Evolutionary conservation across 2,888 invertebrate genomes (phyloP), one percentile per base, ranked within the genome.

Genomic region (Lycia hirtaria): DNA sequence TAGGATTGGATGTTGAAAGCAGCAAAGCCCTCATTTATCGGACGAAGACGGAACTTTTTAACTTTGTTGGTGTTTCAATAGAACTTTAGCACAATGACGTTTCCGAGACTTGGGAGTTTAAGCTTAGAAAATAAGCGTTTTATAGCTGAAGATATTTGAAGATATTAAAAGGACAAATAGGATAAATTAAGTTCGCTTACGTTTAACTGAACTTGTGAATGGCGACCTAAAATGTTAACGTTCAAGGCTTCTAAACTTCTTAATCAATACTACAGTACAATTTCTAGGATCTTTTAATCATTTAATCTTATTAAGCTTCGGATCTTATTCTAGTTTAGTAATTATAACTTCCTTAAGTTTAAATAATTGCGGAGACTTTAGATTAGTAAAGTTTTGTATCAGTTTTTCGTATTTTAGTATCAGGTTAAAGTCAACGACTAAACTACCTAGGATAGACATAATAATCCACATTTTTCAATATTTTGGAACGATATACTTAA

Each of bases 51-150:
- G 52, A 65, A 68, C 59, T 71, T 64, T 41, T 62, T 58, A 69
- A 73, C 67, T 69, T 73, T 66, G 66, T 65, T 60, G 58, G 60
- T 62, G 62, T 62, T 69, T 60, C 63, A 57, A 62, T 68, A 57
- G 50, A 33, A 65, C 52, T 65, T 63, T 28, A 49, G 51, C 65
- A 72, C 72, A 73, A 73, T 71, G 66, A 62, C 58, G 60, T 62
- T 56, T 22, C 22, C 9, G 45, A 32, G 44, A 12, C 44, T 40
- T 33, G 49, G 32, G 54, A 60, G 44, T 61, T 62, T 47, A 53
- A 44, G 54, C 64, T 63, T 67, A 58, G 58, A 62, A 62, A 63
- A 62, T 62, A 65, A 67, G 52, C 67, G 58, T 60, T 65, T 54
- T 49, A 59, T 48, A 38, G 62, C 56, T 56, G 57, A 41, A 58